phyloP scores from a whole-genome alignment of 2,113 vertebrate species.

The Artemisiospiza belli region DNA sequence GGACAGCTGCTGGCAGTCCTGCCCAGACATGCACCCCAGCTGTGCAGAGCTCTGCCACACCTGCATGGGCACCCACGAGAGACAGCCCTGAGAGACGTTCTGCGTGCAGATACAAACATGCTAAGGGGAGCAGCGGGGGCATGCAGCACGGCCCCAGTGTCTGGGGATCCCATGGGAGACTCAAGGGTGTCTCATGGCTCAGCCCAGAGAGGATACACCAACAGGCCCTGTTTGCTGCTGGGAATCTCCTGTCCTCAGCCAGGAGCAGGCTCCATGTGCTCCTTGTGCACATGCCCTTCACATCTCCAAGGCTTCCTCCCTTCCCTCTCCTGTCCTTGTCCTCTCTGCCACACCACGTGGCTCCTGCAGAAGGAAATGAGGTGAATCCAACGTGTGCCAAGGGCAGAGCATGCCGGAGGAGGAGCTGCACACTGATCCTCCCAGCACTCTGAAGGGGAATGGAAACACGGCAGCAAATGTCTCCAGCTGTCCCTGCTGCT shows the following conservation, averaged over 20 bases:
- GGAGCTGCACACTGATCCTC: not conserved
- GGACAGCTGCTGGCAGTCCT: not conserved
- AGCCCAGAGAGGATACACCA: not conserved
- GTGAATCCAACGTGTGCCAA: not conserved
- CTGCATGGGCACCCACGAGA: not conserved
- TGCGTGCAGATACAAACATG: accelerated
- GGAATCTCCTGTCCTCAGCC: not conserved
- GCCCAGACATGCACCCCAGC: accelerated
- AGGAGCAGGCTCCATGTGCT: not conserved
- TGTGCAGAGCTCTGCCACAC: not conserved
- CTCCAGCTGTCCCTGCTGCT: not conserved
- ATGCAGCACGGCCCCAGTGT: not conserved
- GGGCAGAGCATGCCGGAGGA: not conserved
- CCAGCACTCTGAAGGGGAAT: not conserved
- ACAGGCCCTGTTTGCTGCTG: not conserved
- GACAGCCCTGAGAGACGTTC: not conserved
- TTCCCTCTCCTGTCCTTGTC: not conserved
- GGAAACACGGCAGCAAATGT: not conserved
- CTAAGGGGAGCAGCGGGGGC: not conserved
- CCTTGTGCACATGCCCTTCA: not conserved
- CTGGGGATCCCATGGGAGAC: not conserved
- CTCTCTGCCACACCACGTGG: not conserved
- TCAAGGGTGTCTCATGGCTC: not conserved
- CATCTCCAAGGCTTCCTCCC: not conserved
- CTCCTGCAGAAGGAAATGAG: not conserved